Evolutionary conservation across 2,113 vertebrate genomes (phyloP).

Genomic region (Colinus virginianus): DNA sequence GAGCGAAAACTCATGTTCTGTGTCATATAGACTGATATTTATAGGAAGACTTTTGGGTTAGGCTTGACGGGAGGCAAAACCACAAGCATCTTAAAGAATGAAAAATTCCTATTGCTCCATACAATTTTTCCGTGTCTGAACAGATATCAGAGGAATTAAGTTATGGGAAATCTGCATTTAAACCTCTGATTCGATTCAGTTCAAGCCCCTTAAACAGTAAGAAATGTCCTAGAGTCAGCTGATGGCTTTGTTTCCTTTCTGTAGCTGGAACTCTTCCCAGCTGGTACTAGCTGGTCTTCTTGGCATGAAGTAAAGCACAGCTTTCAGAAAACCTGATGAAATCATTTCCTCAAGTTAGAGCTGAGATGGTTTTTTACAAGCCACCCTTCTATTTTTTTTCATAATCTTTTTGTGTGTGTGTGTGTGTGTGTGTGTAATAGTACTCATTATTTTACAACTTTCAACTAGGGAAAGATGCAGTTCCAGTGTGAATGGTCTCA

Average conservation of each 20-base stretch:
- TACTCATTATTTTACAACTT: background rate
- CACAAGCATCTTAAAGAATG: background rate
- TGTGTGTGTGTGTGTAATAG: accelerated
- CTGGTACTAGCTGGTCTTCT: background rate
- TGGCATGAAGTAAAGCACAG: background rate
- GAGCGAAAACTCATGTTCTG: background rate
- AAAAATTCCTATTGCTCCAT: background rate
- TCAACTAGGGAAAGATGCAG: background rate
- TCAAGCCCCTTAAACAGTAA: background rate
- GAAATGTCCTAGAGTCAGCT: background rate
- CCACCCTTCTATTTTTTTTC: background rate
- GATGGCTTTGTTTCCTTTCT: background rate
- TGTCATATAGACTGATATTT: background rate
- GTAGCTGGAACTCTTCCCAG: background rate
- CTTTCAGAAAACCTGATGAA: background rate
- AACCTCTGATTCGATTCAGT: background rate
- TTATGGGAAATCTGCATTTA: background rate
- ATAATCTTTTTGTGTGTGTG: background rate
- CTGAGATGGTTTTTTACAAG: background rate
- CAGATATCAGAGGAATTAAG: background rate
- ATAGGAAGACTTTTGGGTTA: background rate
- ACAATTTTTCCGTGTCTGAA: background rate
- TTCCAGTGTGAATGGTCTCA: accelerated
- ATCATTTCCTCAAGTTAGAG: background rate
- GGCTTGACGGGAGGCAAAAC: background rate